Conservation (phyloP, 2,797 vertebrate species). For the Rhinichthys osculus region DNA sequence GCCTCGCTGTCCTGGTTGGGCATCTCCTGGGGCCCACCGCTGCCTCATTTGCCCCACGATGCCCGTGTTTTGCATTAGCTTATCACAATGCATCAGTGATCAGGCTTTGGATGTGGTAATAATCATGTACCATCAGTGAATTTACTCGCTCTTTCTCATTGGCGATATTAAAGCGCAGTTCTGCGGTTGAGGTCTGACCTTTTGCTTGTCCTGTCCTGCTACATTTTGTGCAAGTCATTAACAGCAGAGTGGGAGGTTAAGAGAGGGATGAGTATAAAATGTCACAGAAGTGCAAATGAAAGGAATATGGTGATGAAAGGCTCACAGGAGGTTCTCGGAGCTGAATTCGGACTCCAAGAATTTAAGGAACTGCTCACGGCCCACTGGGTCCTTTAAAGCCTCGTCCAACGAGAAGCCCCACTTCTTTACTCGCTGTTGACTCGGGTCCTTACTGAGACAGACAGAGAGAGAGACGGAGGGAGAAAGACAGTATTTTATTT, state of each 20-base stretch:
- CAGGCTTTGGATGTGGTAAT: background rate
- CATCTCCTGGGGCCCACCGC: conserved; percentile 14
- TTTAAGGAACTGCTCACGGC: conserved; percentile 93
- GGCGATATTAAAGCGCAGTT: background rate
- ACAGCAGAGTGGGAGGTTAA: background rate
- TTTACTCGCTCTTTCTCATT: background rate
- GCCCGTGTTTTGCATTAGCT: background rate
- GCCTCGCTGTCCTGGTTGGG: conserved; percentile 47
- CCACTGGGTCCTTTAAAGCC: conserved; percentile 91
- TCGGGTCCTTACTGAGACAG: conserved; percentile 91
- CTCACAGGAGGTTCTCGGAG: conserved; percentile 97
- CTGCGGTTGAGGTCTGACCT: conserved; percentile 34
- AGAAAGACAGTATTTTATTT: conserved; percentile 12
- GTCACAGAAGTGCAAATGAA: conserved; percentile 17
- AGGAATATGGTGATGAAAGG: background rate
- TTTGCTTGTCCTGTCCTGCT: conserved; percentile 30
- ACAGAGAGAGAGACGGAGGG: conserved; percentile 22
- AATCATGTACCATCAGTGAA: conserved; percentile 15
- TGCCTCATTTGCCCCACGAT: conserved; percentile 19
- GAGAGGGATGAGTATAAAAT: conserved; percentile 13
- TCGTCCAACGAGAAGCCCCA: conserved; percentile 97
- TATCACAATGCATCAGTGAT: conserved; percentile 19
- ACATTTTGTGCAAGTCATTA: conserved; percentile 42
- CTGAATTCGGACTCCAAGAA: conserved; percentile 98
- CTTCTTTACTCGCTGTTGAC: conserved; percentile 93